phyloP scores from a whole-genome alignment of 2,888 invertebrate genomes.

The Stenotaenia linearis region DNA sequence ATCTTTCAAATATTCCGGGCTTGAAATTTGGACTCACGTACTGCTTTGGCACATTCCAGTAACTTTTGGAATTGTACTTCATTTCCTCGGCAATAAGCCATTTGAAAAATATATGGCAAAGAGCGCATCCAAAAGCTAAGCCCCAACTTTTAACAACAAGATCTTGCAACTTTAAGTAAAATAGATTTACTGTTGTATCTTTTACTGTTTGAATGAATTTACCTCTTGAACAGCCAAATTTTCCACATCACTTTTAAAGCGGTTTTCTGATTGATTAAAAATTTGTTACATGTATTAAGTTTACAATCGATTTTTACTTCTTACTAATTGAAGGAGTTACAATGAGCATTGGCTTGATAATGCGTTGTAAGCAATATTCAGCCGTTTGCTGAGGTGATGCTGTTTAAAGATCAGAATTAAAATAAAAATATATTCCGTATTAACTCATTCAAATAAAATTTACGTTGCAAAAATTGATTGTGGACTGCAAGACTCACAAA shows the following conservation, averaged over 20 bases:
- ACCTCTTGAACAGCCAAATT: not conserved
- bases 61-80: not conserved
- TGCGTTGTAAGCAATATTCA: not conserved
- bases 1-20: not conserved
- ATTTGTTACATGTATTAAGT: not conserved
- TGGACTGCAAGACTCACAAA: not conserved
- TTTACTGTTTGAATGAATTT: not conserved
- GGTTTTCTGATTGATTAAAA: not conserved
- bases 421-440: not conserved
- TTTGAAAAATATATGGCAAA: not conserved
- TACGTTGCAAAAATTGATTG: not conserved
- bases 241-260: not conserved
- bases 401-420: not conserved
- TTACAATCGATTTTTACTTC: not conserved
- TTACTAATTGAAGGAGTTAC: not conserved
- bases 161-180: not conserved
- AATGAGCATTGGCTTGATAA: not conserved
- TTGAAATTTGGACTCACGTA: not conserved
- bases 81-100: not conserved
- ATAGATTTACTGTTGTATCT: not conserved
- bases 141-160: not conserved
- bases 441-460: not conserved
- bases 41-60: not conserved
- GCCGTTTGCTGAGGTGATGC: not conserved
- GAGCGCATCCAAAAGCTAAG: not conserved